Conservation (phyloP, 2,888 invertebrate species). For the Boloria selene region DNA sequence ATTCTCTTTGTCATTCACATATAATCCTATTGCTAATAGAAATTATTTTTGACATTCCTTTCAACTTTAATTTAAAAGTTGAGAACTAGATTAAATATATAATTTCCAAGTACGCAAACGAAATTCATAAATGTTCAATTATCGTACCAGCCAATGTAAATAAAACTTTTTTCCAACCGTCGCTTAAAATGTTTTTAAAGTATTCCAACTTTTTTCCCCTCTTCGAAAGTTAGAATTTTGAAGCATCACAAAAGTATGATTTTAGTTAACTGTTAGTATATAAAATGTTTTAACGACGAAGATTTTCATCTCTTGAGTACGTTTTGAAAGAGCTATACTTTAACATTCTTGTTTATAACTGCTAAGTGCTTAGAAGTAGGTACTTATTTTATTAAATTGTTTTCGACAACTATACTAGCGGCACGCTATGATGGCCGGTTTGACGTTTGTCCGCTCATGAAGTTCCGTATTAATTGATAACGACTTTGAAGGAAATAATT, state of each 20-base stretch:
- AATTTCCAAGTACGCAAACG: neutral
- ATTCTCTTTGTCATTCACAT: too few relatives aligned
- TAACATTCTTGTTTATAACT: neutral
- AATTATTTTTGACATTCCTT: too few relatives aligned
- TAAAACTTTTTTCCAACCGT: neutral
- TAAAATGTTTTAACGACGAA: conserved; percentile 8
- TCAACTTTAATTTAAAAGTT: too few relatives aligned
- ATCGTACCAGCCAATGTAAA: neutral
- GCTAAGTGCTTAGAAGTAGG: neutral
- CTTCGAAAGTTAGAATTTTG: conserved; percentile 13
- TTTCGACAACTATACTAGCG: too few relatives aligned
- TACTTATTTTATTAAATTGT: too few relatives aligned
- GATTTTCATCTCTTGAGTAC: neutral
- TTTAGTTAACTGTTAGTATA: conserved; percentile 17
- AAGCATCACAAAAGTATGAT: conserved; percentile 19
- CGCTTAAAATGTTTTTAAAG: conserved; percentile 9
- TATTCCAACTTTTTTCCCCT: conserved; percentile 20
- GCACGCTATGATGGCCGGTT: too few relatives aligned
- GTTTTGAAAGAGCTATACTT: neutral
- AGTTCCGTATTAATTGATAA: too few relatives aligned
- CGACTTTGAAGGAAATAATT: too few relatives aligned
- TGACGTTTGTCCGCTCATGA: too few relatives aligned
- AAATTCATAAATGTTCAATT: neutral
- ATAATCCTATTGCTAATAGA: too few relatives aligned
- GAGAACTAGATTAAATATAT: neutral